Percentiles rank a stretch among this genome's conserved stretches.
Conservation (phyloP, 2,888 invertebrate genomes). For the Xanthia icteritia region DNA sequence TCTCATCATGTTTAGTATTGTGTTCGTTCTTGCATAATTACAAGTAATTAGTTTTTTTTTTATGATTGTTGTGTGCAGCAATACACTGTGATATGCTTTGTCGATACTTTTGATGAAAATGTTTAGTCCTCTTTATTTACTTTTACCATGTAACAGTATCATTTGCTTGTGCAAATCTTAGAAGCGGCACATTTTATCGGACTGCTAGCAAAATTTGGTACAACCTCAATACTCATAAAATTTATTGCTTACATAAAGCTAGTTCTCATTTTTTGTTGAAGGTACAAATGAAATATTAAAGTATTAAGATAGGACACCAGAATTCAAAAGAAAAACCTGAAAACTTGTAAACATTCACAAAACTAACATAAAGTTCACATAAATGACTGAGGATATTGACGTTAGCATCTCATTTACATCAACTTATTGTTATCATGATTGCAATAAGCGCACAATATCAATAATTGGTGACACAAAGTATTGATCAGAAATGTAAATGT, state of each 20-base stretch:
- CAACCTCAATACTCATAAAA: not conserved
- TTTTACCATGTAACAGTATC: not conserved
- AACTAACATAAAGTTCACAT: slow-evolving; percentile 13
- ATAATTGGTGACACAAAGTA: not conserved
- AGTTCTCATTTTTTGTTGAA: not conserved
- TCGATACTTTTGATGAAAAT: not conserved
- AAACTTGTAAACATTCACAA: not conserved
- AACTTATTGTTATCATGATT: slow-evolving; percentile 31
- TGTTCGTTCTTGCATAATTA: slow-evolving; percentile 11
- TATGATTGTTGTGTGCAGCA: not conserved
- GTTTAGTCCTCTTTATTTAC: not conserved
- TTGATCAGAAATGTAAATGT: slow-evolving; percentile 13
- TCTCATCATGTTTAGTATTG: not conserved
- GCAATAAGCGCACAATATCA: not conserved
- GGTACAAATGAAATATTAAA: not conserved
- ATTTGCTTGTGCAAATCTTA: not conserved
- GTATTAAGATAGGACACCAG: not conserved
- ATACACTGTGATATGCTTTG: not conserved
- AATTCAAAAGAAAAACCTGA: not conserved
- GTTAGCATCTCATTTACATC: slow-evolving; percentile 54
- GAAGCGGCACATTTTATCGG: not conserved
- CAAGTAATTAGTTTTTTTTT: slow-evolving; percentile 3
- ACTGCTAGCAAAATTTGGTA: too few relatives aligned
- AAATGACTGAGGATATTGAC: slow-evolving; percentile 12
- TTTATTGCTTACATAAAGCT: not conserved